These are phyloP conservation scores for Sebastes taczanowskii DNA, from an alignment of 2,797 vertebrate genomes.

Conservation along the genomic window DNA sequence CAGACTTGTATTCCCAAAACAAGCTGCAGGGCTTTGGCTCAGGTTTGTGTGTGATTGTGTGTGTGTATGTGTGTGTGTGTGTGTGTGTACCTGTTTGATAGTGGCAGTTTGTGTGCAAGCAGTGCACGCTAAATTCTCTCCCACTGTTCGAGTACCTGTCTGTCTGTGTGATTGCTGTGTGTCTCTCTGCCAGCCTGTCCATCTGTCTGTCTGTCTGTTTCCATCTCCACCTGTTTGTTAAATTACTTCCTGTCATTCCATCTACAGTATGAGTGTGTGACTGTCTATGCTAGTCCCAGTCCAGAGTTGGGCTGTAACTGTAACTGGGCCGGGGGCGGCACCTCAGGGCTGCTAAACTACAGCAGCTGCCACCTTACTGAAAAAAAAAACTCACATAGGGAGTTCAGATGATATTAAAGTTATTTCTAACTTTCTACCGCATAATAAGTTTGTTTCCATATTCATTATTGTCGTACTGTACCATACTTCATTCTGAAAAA, in stretches of 20 bases:
- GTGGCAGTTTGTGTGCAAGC: conserved; percentile 18
- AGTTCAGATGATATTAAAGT: not conserved
- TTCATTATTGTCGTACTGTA: not conserved
- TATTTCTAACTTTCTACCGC: not conserved
- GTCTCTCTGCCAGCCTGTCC: conserved; percentile 43
- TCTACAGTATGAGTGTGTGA: conserved; percentile 25
- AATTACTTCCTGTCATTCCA: conserved; percentile 41
- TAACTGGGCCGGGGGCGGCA: conserved; percentile 1
- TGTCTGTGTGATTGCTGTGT: conserved; percentile 43
- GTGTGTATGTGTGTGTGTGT: conserved; percentile 5
- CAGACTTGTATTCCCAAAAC: conserved; percentile 73
- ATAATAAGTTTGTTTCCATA: not conserved
- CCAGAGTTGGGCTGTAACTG: not conserved
- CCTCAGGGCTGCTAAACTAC: conserved; percentile 7
- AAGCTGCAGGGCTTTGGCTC: conserved; percentile 64
- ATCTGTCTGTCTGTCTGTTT: conserved; percentile 50
- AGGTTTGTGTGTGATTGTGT: conserved; percentile 34
- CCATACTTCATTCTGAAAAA: not conserved
- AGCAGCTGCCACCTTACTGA: conserved; percentile 29
- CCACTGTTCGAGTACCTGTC: not conserved
- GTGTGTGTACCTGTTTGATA: conserved; percentile 59
- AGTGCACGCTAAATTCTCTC: conserved; percentile 47
- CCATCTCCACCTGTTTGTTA: conserved; percentile 38
- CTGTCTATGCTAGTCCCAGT: conserved; percentile 29
- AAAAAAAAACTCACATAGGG: not conserved